Conservation (phyloP, 2,113 vertebrate genomes). For the Alouatta palliata region DNA sequence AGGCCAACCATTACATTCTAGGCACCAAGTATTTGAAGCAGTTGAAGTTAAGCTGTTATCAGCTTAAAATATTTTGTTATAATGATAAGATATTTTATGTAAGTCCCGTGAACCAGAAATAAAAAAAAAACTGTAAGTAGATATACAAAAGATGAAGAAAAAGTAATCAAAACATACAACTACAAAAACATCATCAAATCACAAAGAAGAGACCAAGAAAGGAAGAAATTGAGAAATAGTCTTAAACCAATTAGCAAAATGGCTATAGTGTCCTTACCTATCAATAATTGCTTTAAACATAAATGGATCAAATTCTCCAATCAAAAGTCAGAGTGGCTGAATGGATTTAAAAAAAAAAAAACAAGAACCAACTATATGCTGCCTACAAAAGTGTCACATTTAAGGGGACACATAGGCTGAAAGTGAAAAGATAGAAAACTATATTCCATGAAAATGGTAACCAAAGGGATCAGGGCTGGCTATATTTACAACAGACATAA, state of each 20-base stretch:
- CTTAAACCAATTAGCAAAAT: not conserved
- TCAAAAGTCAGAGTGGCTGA: not conserved
- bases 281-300: not conserved
- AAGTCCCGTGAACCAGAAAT: not conserved
- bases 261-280: not conserved
- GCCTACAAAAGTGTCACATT: not conserved
- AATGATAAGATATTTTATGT: not conserved
- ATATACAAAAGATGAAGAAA: not conserved
- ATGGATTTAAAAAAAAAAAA: not conserved
- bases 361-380: not conserved
- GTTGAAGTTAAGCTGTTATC: not conserved
- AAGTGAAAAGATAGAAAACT: not conserved
- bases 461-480: not conserved
- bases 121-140: not conserved
- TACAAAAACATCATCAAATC: not conserved
- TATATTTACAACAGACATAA: not conserved
- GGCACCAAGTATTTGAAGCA: not conserved
- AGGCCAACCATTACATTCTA: not conserved
- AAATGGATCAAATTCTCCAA: not conserved
- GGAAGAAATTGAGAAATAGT: not conserved
- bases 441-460: not conserved
- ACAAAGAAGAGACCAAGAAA: not conserved
- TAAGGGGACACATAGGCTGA: not conserved
- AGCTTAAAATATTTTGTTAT: not conserved
- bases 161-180: not conserved